phyloP scores from a whole-genome alignment of 2,797 vertebrate genomes.

The Calcarius lapponicus region DNA sequence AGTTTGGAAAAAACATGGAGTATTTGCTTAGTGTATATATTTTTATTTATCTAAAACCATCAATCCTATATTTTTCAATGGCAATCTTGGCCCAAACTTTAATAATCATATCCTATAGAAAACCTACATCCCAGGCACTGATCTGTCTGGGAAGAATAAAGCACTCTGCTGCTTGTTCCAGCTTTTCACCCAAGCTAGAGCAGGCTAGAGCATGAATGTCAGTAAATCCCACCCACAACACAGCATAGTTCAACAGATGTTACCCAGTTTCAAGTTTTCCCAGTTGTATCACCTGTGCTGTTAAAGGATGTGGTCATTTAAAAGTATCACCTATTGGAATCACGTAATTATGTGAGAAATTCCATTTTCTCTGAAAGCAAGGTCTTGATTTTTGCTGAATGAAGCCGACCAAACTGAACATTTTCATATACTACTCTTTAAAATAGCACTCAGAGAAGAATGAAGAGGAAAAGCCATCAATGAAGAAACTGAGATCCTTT shows the following conservation, averaged over 20 bases:
- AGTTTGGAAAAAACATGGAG: not conserved
- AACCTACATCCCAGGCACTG: not conserved
- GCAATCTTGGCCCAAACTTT: not conserved
- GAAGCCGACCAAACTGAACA: not conserved
- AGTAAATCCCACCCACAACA: not conserved
- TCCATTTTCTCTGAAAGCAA: not conserved
- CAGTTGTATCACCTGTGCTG: not conserved
- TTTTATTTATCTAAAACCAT: not conserved
- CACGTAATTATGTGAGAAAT: not conserved
- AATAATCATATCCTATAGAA: not conserved
- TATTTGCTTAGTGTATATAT: not conserved
- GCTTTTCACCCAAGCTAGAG: not conserved
- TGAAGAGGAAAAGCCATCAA: not conserved
- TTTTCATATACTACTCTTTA: not conserved
- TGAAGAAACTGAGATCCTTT: slow-evolving; percentile 29
- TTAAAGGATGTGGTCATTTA: not conserved
- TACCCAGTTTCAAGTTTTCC: not conserved
- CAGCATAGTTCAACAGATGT: not conserved
- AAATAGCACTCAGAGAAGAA: not conserved
- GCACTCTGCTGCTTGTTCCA: not conserved
- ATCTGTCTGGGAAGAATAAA: not conserved
- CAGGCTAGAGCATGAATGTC: not conserved
- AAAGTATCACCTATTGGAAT: not conserved
- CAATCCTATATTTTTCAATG: not conserved
- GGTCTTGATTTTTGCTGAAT: not conserved